Percentiles rank a stretch among this genome's conserved stretches.
These are phyloP conservation scores for Palythoa heliodiscus DNA, from an alignment of 92 coral and sea anemone species.

Conservation along the genomic window DNA sequence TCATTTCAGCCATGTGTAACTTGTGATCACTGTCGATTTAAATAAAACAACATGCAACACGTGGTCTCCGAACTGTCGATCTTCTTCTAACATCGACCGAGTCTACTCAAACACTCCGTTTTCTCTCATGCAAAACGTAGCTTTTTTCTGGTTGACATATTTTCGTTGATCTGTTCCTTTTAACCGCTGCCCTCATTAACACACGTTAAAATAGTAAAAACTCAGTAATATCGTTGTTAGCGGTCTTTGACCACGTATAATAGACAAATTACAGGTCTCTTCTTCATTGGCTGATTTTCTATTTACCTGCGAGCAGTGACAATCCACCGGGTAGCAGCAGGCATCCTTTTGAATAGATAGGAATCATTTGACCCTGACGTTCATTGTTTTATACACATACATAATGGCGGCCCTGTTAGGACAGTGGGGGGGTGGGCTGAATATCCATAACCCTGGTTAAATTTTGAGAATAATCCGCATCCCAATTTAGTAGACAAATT, in stretches of 20 bases:
- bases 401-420: too few relatives aligned
- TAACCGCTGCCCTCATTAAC: not conserved
- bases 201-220: not conserved
- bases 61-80: not conserved
- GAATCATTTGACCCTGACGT: too few relatives aligned
- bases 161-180: not conserved
- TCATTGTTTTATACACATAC: too few relatives aligned
- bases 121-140: not conserved
- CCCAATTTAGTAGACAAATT: too few relatives aligned
- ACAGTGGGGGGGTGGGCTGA: too few relatives aligned
- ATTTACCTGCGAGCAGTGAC: slow-evolving; percentile 16
- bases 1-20: slow-evolving; percentile 5
- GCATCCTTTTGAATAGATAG: too few relatives aligned
- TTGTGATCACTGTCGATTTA: not conserved
- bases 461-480: too few relatives aligned
- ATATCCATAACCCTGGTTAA: too few relatives aligned
- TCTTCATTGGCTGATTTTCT: slow-evolving; percentile 25
- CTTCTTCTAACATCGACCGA: not conserved
- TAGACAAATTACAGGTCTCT: slow-evolving; percentile 19
- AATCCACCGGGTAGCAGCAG: not conserved
- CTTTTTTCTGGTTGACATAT: slow-evolving; percentile 7
- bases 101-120: not conserved
- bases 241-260: slow-evolving; percentile 48
- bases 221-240: not conserved
- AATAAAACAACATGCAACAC: slow-evolving; percentile 29